Evolutionary conservation across 2,888 invertebrate species (phyloP).

Genomic region (Lapara coniferarum): DNA sequence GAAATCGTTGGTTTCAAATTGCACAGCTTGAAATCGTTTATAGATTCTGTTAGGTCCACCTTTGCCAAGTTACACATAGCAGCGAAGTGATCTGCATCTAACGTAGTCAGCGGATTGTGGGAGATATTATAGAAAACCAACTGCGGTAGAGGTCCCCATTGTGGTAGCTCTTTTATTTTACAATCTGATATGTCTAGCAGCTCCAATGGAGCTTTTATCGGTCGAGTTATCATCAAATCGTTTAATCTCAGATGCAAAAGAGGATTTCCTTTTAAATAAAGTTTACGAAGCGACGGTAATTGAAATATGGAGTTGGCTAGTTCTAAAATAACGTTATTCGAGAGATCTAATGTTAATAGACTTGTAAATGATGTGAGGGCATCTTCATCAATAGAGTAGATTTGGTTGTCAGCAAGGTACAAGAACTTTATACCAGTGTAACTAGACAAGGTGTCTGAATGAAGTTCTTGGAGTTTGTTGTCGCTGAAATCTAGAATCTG

Average conservation of each 20-base stretch:
- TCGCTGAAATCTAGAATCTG: constrained; percentile 84
- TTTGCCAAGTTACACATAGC: constrained; percentile 84
- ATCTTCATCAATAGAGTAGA: constrained; percentile 79
- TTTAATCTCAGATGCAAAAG: constrained; percentile 68
- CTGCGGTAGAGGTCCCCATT: constrained; percentile 84
- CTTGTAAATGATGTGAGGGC: constrained; percentile 76
- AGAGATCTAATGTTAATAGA: constrained; percentile 82
- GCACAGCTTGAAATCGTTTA: constrained; percentile 60
- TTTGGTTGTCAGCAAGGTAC: constrained; percentile 84
- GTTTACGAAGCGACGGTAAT: constrained; percentile 84
- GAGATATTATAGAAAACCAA: constrained; percentile 86
- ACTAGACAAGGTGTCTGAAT: constrained; percentile 73
- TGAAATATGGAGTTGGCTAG: constrained; percentile 81
- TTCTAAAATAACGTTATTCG: constrained; percentile 78
- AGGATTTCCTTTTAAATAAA: constrained; percentile 83
- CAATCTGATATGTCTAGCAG: constrained; percentile 85
- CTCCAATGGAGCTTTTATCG: constrained; percentile 83
- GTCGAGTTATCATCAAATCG: constrained; percentile 70
- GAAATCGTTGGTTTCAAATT: constrained; percentile 56
- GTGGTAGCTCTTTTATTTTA: constrained; percentile 82
- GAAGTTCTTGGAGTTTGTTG: constrained; percentile 81
- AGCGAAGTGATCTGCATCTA: constrained; percentile 82
- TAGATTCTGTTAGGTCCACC: constrained; percentile 79
- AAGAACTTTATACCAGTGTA: constrained; percentile 81
- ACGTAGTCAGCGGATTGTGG: constrained; percentile 75